Evolutionary conservation across 2,113 vertebrate genomes (phyloP).

Genomic region (Penelope pileata): DNA sequence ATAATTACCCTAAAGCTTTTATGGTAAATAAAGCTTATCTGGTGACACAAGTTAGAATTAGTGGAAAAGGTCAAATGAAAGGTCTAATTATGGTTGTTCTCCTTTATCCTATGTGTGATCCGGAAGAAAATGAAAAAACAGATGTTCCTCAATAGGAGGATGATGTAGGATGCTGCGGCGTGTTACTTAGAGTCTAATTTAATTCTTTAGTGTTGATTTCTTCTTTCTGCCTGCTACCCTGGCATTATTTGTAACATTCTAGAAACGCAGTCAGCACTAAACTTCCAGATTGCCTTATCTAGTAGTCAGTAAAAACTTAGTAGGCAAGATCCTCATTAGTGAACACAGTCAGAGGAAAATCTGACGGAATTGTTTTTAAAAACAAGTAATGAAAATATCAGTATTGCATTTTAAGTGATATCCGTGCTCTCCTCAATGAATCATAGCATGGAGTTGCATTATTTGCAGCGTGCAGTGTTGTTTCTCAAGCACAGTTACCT

Average conservation of each 20-base stretch:
- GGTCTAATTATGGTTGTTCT: not conserved
- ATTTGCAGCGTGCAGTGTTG: not conserved
- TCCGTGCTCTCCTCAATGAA: not conserved
- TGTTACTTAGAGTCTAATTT: not conserved
- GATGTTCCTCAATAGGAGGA: not conserved
- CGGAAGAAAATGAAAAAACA: not conserved
- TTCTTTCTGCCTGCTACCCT: not conserved
- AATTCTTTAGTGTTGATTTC: not conserved
- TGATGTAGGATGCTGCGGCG: not conserved
- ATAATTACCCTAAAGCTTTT: constrained; percentile 12
- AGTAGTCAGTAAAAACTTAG: not conserved
- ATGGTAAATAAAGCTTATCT: constrained; percentile 2
- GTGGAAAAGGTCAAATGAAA: constrained; percentile 19
- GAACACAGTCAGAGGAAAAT: not conserved
- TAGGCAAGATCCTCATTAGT: not conserved
- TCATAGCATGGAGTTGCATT: not conserved
- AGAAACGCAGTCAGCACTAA: not conserved
- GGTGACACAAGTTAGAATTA: constrained; percentile 1
- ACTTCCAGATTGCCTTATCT: not conserved
- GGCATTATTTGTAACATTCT: not conserved
- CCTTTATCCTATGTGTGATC: not conserved
- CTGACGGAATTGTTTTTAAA: not conserved
- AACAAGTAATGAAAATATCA: not conserved
- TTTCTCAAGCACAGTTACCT: not conserved
- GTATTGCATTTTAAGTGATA: not conserved